Evolutionary conservation across 2,797 vertebrate species (phyloP), one percentile per base, ranked within the genome.

Genomic region (Knipowitschia caucasica): DNA sequence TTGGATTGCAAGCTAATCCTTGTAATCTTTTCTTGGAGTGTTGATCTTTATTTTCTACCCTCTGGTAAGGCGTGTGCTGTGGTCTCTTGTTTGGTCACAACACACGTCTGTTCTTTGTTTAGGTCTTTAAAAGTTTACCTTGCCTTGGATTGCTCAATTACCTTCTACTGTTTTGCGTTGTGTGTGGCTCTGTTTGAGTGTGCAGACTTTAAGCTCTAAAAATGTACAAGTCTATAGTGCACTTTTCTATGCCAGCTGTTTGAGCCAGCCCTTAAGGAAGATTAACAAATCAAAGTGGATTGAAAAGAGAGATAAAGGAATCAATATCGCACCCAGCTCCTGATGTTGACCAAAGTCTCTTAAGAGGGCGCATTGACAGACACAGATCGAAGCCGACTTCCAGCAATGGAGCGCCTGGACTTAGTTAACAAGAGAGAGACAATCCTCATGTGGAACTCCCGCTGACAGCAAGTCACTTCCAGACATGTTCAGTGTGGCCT

Each of bases 321-420:
- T 87, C 80, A 80, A 88, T 88, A 82, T 71, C 58, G 53, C 59
- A 69, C 65, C 60, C 70, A 70, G 63, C 74, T 46, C 64, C 40
- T 36, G 39, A 65, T 86, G 80, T 83, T 86, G 81, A 85, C 80
- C 64, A 77, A 81, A 82, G 65, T 72, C 65, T 67, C 56, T 68
- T 59, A 64, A 73, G 61, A 75, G 29, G 40, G 71, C 63, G 68
- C 54, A 66, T 64, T 85, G 76, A 83, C 69, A 54, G 77, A 78
- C 46, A 30, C 66, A 55, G 81, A 82, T 84, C 76, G 59, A 82
- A 80, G 53, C 17, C 7, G 27, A 56, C 68, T 68, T 6, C 56
- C 18, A 50, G 53, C 59, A 71, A 30, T 36, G 27, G 46, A 66
- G 34, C 31, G 52, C 43, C 50, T 67, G 26, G 18, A 68, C 63